These are phyloP conservation scores for Contarinia nasturtii DNA, from an alignment of 1,140 invertebrate species.

Conservation along the genomic window DNA sequence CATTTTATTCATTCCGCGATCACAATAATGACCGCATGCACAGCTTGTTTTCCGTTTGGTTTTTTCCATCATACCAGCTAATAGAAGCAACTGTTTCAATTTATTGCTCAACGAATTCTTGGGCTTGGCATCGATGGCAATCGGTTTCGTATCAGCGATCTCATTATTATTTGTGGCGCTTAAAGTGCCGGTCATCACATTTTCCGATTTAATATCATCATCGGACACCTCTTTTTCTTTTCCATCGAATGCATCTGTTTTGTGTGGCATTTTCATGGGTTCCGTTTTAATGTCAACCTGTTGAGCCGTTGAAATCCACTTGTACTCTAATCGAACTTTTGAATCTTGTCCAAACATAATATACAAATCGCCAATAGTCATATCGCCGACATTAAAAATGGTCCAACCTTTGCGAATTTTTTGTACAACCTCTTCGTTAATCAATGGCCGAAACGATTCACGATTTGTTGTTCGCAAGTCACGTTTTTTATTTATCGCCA, in stretches of 20 bases:
- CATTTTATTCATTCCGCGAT: slow-evolving; percentile 6
- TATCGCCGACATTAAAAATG: slow-evolving; percentile 43
- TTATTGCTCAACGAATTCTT: slow-evolving; percentile 12
- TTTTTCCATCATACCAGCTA: slow-evolving; percentile 20
- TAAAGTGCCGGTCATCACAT: not conserved
- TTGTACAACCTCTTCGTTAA: slow-evolving; percentile 24
- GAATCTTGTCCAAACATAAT: slow-evolving; percentile 69
- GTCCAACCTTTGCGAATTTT: slow-evolving; percentile 65
- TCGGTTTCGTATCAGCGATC: no score
- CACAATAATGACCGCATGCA: slow-evolving; percentile 20
- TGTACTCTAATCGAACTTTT: slow-evolving; percentile 63
- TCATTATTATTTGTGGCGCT: not conserved
- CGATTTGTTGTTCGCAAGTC: slow-evolving; percentile 14
- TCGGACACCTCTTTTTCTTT: not conserved
- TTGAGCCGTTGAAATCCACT: slow-evolving; percentile 39
- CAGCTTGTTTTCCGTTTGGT: slow-evolving; percentile 16
- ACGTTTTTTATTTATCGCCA: slow-evolving; percentile 8
- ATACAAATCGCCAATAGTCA: slow-evolving; percentile 79
- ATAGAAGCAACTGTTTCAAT: slow-evolving; percentile 20
- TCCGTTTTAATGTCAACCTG: not conserved
- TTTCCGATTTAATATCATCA: not conserved
- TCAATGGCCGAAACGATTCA: slow-evolving; percentile 14
- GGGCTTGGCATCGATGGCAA: no score
- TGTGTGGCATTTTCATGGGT: not conserved
- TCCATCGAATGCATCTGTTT: not conserved